phyloP scores from a whole-genome alignment of 2,888 invertebrate species.

The Eutolmus rufibarbis region DNA sequence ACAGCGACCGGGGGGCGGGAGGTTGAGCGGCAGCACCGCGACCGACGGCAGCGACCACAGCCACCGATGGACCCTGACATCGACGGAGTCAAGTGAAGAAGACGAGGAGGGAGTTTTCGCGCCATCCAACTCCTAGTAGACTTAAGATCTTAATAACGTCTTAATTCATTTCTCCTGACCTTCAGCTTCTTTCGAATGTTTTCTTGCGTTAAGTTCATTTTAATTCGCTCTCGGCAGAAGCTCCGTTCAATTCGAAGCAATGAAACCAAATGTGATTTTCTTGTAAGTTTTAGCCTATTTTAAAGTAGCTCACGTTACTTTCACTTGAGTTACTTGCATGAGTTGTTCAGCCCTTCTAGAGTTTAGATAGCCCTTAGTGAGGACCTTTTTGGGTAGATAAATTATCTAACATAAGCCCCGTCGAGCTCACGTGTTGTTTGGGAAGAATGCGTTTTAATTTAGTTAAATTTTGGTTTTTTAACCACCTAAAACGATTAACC shows the following conservation, averaged over 20 bases:
- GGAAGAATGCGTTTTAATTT: neutral
- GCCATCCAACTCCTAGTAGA: neutral
- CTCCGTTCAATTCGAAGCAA: neutral
- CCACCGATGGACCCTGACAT: conserved; percentile 51
- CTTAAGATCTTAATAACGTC: neutral
- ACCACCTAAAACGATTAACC: neutral
- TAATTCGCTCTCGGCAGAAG: neutral
- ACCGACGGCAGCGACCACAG: conserved; percentile 40
- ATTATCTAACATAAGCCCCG: neutral
- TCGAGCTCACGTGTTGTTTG: neutral
- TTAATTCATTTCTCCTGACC: neutral
- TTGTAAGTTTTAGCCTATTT: neutral
- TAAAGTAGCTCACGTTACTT: neutral
- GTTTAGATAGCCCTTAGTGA: neutral
- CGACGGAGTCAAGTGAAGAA: conserved; percentile 52
- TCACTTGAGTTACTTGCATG: neutral
- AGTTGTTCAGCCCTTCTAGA: neutral
- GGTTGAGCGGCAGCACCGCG: conserved; percentile 6
- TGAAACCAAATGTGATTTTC: neutral
- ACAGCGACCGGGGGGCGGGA: neutral
- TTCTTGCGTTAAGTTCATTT: neutral
- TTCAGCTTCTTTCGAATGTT: neutral
- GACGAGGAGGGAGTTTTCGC: conserved; percentile 46
- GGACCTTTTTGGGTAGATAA: neutral
- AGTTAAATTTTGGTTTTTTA: neutral